These are phyloP conservation scores for Avahi laniger DNA, from an alignment of 2,797 vertebrate genomes.

Conservation along the genomic window DNA sequence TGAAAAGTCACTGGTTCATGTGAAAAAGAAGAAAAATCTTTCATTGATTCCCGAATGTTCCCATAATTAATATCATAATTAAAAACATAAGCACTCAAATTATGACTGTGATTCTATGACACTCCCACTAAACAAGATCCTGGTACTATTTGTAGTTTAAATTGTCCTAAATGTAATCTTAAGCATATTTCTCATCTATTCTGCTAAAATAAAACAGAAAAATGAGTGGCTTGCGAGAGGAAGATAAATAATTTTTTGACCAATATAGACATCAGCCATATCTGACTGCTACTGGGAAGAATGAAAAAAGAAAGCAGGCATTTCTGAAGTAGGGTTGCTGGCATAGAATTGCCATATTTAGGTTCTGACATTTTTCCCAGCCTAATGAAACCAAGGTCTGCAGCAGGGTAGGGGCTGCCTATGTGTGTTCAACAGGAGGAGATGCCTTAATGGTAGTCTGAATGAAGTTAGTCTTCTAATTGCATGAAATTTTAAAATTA, in stretches of 20 bases:
- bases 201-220: slow-evolving; percentile 4
- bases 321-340: neutral
- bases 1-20: neutral
- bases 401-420: neutral
- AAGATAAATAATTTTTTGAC: neutral
- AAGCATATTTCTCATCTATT: neutral
- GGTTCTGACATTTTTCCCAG: neutral
- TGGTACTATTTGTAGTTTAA: slow-evolving; percentile 4
- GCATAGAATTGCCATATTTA: neutral
- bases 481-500: neutral
- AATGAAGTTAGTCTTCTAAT: neutral
- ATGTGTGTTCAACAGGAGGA: neutral
- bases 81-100: neutral
- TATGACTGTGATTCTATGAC: neutral
- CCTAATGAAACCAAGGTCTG: neutral
- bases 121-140: neutral
- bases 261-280: neutral
- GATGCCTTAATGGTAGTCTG: neutral
- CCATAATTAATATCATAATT: neutral
- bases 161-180: neutral
- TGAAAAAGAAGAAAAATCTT: neutral
- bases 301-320: neutral
- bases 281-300: neutral
- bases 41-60: neutral
- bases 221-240: neutral